These are phyloP conservation scores for Strix aluco DNA, from an alignment of 2,113 vertebrate species.

Conservation along the genomic window DNA sequence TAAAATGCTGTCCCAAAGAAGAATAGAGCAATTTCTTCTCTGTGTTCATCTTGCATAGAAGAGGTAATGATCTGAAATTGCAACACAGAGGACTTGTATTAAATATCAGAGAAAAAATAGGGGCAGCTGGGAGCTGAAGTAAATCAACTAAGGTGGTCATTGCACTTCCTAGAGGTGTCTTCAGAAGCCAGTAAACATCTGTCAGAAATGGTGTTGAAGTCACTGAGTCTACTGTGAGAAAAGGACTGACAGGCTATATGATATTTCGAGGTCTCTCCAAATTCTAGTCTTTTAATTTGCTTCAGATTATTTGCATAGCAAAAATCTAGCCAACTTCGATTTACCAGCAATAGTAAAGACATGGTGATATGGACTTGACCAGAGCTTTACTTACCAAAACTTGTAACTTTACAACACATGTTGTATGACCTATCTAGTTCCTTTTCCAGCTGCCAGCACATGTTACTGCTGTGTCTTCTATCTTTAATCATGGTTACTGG, in stretches of 20 bases:
- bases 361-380: neutral
- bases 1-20: neutral
- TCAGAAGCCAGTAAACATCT: neutral
- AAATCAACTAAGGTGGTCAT: neutral
- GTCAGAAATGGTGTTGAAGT: neutral
- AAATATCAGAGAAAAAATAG: neutral
- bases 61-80: neutral
- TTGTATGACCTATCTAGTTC: neutral
- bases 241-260: rapidly evolving
- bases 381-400: neutral
- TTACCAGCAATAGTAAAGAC: neutral
- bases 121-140: neutral
- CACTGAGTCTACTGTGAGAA: neutral
- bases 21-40: neutral
- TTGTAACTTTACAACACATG: neutral
- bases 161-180: neutral
- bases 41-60: neutral
- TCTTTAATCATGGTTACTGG: neutral
- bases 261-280: neutral
- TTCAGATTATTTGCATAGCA: neutral
- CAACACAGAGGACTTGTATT: neutral
- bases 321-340: neutral
- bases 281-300: neutral
- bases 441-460: neutral
- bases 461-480: neutral